Evolutionary conservation across 2,797 vertebrate genomes (phyloP), one percentile per base, ranked within the genome.

Genomic region (Pyrocephalus nanus): DNA sequence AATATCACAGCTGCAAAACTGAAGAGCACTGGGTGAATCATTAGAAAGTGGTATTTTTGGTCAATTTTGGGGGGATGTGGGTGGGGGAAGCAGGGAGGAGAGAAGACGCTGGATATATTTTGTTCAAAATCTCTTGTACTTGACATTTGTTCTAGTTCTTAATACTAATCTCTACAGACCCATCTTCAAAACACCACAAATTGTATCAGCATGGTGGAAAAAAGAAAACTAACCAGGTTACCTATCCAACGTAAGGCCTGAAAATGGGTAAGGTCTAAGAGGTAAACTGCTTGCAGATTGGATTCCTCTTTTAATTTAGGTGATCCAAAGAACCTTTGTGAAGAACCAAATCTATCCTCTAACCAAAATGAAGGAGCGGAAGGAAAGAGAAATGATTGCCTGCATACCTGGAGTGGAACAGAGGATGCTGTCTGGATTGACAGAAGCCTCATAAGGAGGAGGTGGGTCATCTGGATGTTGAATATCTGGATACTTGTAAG

Each of bases 401-500:
- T 36, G 60, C 43, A 1, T 97, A 99, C 99, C 98, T 73, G 99
- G 98, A 86, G 98, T 98, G 73, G 99, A 98, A 70, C 98, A 99
- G 94, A 99, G 98, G 77, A 99, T 97, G 81, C 98, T 98, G 97
- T 99, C 98, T 7, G 99, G 98, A 97, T 99, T 98, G 97, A 99
- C 98, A 97, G 99, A 99, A 88, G 99, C 99, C 95, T 99, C 99
- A 1, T 99, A 99, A 2, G 99, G 99, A 9, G 99, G 99, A 4
- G 99, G 99, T 2, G 99, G 99, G 95, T 99, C 99, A 25, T 99
- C 99, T 0, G 99, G 99, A 90, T 99, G 99, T 75, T 98, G 99
- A 86, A 99, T 98, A 94, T 99, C 99, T 1, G 99, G 99, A 94
- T 99, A 99, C 97, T 99, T 99, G 97, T 99, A 99, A 16, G 99